Evolutionary conservation across 2,888 invertebrate genomes (phyloP).

Genomic region (Archaeoteleia sp.): DNA sequence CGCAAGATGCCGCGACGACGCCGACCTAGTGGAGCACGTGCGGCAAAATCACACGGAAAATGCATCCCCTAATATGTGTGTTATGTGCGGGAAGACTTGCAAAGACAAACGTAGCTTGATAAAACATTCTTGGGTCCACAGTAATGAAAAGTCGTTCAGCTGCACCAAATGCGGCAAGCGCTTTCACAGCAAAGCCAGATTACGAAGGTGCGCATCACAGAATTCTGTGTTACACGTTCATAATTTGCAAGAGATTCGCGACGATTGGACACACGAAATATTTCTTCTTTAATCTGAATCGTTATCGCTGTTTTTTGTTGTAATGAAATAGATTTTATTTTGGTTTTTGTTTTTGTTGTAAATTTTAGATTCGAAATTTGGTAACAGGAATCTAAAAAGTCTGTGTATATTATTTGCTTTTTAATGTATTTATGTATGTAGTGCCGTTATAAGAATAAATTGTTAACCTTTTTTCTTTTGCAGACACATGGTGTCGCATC

Average conservation of each 20-base stretch:
- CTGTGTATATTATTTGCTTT: no score
- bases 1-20: constrained; percentile 80
- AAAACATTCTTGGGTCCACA: constrained; percentile 83
- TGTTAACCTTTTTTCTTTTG: constrained; percentile 13
- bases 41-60: constrained; percentile 78
- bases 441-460: background rate
- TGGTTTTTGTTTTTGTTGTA: no score
- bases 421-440: no score
- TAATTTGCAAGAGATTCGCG: no score
- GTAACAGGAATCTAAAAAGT: no score
- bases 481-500: constrained; percentile 81
- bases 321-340: no score
- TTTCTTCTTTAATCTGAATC: no score
- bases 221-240: no score
- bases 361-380: no score
- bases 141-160: constrained; percentile 79
- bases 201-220: constrained; percentile 68
- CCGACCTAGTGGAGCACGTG: constrained; percentile 80
- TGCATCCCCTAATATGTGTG: constrained; percentile 81
- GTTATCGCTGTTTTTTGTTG: no score
- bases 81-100: constrained; percentile 82
- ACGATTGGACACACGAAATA: no score
- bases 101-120: constrained; percentile 81
- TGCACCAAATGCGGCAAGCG: constrained; percentile 83
- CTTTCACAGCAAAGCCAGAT: constrained; percentile 81